Evolutionary conservation across 2,888 invertebrate genomes (phyloP).

Genomic region (Torymus aiolomorphi): DNA sequence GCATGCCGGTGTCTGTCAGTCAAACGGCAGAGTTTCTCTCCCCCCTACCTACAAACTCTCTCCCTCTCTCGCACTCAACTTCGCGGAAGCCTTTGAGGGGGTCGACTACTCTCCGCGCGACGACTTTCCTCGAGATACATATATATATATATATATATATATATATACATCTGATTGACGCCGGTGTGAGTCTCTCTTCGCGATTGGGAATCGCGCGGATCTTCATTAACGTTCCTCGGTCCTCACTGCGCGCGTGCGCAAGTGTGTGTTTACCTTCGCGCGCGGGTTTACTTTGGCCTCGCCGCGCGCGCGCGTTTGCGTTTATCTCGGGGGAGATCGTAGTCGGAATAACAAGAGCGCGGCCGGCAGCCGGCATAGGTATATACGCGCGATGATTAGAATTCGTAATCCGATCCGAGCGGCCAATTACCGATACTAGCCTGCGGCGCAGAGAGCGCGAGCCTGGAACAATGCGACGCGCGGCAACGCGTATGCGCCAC

Average conservation of each 20-base stretch:
- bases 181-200: slow-evolving; percentile 9
- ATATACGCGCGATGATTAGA: slow-evolving; percentile 37
- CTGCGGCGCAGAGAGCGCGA: neutral
- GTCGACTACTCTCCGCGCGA: slow-evolving; percentile 33
- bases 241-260: neutral
- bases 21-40: slow-evolving; percentile 37
- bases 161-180: slow-evolving; percentile 50
- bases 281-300: slow-evolving; percentile 24
- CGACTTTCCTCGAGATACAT: neutral
- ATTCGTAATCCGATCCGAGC: slow-evolving; percentile 53
- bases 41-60: slow-evolving; percentile 29
- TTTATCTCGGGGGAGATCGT: neutral
- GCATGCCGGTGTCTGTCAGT: slow-evolving; percentile 38
- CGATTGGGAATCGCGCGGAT: slow-evolving; percentile 44
- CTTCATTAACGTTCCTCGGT: slow-evolving; percentile 51
- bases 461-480: neutral
- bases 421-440: slow-evolving; percentile 43
- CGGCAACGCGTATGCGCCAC: no score
- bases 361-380: no score
- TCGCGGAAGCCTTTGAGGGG: slow-evolving; percentile 30
- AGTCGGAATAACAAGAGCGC: slow-evolving; percentile 42
- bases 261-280: slow-evolving; percentile 41
- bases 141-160: slow-evolving; percentile 17
- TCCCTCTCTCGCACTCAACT: slow-evolving; percentile 2
- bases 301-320: no score